Evolutionary conservation across 2,888 invertebrate genomes (phyloP), one percentile per base, ranked within the genome.

Genomic region (Schrankia costaestrigalis): DNA sequence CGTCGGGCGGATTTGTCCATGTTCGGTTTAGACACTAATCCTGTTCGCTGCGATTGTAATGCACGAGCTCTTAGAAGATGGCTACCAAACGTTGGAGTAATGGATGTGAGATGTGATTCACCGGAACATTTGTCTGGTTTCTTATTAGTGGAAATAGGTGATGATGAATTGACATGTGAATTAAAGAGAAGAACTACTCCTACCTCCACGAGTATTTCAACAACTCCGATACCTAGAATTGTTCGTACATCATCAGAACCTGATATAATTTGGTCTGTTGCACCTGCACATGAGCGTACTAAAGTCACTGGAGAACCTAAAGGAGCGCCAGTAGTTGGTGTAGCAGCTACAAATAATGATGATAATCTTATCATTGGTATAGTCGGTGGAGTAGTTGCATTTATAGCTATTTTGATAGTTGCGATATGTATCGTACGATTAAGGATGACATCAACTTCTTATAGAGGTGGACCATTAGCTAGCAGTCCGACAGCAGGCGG

Each of bases 311-410:
- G 87, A 11, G 90, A 89, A 26, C 89, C 90, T 31, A 93, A 92
- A 74, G 89, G 89, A 25, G 90, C 90, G 8, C 89, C 85, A 14
- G 86, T 89, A 2, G 72, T 88, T 2, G 89, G 90, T 2, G 88
- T 89, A 38, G 88, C 90, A 5, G 82, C 92, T 0, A 90, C 94
- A 7, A 93, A 91, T 34, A 96, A 96, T 60, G 97, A 97, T 59
- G 97, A 97, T 56, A 96, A 96, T 3, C 86, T 97, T n/a, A 97
- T 97, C 31, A 97, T 97, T 40, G 96, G 96, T n/a, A 97, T 97
- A 50, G 96, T 97, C 0, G 96, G 96, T 0, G 96, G 97, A 1
- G 96, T 97, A 1, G 96, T 97, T 0, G 95, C 95, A 1, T 95
- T 97, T 67, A 96, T 97, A 49, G 94, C 94, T 7, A 94, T 97